Evolutionary conservation across 2,888 invertebrate species (phyloP), one percentile per base, ranked within the genome.

Genomic region (Seira sanloemensis): DNA sequence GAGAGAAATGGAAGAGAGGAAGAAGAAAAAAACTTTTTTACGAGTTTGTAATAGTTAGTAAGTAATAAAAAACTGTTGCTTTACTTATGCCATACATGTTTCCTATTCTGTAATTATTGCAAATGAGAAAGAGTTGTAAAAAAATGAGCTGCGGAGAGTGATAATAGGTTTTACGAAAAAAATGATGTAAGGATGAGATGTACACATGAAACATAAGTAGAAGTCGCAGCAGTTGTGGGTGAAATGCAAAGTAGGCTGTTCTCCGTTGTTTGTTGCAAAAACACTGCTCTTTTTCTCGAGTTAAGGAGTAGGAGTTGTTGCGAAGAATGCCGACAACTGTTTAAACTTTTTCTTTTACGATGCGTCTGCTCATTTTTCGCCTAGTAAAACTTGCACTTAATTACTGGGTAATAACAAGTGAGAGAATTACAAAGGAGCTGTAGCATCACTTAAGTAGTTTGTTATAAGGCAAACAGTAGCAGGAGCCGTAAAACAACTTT

Each of bases 381-480:
- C 72, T 78, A 62, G 72, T 78, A 78, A 78, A 78, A 78, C 78
- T 78, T 78, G 78, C 78, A 78, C 78, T 78, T 78, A 78, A 78
- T 78, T 78, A 78, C 78, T 72, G 78, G 78, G 65, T 78, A 78
- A 78, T 78, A 78, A 78, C 78, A 78, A 78, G 78, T 72, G 65
- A 23, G 78, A 78, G 72, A 78, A 78, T 78, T 78, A 78, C 78
- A 25, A 75, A 67, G 50, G 67, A 78, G 58, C 78, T n/a, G n/a
- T n/a, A n/a, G n/a, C n/a, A n/a, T n/a, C n/a, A n/a, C n/a, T 78
- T 54, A 78, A 75, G 78, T 78, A 68, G 78, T 78, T 78, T 78
- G 69, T 78, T 69, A 27, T 37, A 71, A 67, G n/a, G 21, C 46
- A 26, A 50, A 18, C 37, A 21, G 19, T 2, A 2, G 7, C 71